These are phyloP conservation scores for Synergus itoensis DNA, from an alignment of 2,888 invertebrate species.

Conservation along the genomic window DNA sequence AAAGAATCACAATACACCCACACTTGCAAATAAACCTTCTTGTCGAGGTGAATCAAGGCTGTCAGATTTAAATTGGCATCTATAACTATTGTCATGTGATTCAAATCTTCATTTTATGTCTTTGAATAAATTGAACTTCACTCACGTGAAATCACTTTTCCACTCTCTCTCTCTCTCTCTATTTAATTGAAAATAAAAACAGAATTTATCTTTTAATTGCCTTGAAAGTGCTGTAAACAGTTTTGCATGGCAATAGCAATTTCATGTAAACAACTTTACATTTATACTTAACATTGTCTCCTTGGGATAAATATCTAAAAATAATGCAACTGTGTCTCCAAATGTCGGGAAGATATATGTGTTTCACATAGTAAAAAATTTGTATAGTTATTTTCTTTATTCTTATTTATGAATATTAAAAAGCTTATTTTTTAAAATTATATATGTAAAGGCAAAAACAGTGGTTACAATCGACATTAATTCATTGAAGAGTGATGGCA, in stretches of 20 bases:
- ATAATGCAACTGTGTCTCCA: too few species aligned
- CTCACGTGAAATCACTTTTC: not conserved
- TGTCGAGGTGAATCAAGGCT: not conserved
- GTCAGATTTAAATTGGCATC: not conserved
- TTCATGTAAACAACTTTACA: not conserved
- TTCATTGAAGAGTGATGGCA: too few species aligned
- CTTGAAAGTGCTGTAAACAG: not conserved
- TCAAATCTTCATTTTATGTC: not conserved
- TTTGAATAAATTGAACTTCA: not conserved
- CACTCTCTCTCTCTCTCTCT: not conserved
- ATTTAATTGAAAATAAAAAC: not conserved
- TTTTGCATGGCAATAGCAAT: not conserved
- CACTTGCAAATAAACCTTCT: not conserved
- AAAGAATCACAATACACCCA: not conserved
- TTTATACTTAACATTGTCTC: not conserved
- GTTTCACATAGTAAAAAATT: too few species aligned
- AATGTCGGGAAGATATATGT: too few species aligned
- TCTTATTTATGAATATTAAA: too few species aligned
- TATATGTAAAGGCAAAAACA: too few species aligned
- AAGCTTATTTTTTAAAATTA: too few species aligned
- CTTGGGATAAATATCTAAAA: too few species aligned
- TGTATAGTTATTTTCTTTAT: too few species aligned
- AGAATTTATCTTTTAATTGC: not conserved
- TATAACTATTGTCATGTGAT: conserved; percentile 1
- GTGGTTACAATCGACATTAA: too few species aligned